Evolutionary conservation across 2,888 invertebrate species (phyloP), one percentile per base, ranked within the genome.

Genomic region (Melikaiella ostensackeni): DNA sequence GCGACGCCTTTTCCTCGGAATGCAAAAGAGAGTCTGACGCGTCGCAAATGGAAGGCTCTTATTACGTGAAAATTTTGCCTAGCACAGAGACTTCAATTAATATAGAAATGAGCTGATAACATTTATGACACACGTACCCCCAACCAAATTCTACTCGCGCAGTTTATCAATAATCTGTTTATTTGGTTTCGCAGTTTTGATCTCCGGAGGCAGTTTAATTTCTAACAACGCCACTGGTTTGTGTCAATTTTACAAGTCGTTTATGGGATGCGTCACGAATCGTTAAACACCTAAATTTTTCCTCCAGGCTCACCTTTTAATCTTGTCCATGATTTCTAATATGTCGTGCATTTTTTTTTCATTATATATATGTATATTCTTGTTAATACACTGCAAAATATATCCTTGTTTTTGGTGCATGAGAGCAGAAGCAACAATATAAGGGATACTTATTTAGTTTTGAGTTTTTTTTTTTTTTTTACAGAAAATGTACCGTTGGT

Each of bases 61-160:
- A 50, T 70, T 70, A 70, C 70, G 70, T 70, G 70, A 70, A 70
- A 70, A 70, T 30, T 70, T 19, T 50, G 19, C 27, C 33, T 33
- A 50, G 5, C 11, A 70, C 30, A 27, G 11, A 46, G 50, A 70
- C n/a, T 70, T n/a, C n/a, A 70, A 50, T 55, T 70, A 70, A 70
- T 70, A 55, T 33, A 19, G 21, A 46, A 70, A 70, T 55, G 50
- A 70, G 7, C 11, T 76, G 74, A 77, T 79, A 80, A 81, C 80
- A 81, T 77, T 80, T 79, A 79, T 82, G 76, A 77, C 79, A 80
- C 76, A 80, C 76, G 76, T 81, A 77, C 74, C 75, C 75, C 79
- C 77, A 78, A 59, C 78, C 30, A 74, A 73, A 77, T 79, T 77
- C 79, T 76, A 64, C 77, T 80, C 50, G 55, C 27, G 63, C 24